Evolutionary conservation across 2,113 vertebrate species (phyloP), one percentile per base, ranked within the genome.

Genomic region (Pangasianodon gigas): DNA sequence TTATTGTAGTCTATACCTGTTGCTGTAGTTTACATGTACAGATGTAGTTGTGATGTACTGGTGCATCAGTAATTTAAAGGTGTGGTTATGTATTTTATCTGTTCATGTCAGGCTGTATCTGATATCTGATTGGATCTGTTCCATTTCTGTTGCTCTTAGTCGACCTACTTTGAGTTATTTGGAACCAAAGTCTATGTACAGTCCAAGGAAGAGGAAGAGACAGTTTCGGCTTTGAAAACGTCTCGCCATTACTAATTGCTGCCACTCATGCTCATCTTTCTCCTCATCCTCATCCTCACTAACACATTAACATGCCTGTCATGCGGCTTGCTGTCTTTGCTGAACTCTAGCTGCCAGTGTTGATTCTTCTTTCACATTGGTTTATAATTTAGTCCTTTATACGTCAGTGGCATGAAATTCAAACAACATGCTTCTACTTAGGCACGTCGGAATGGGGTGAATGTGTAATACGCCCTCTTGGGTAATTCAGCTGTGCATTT

Each of bases 251-350:
- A 91, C 56, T 90, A 60, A 90, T 79, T 84, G 56, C 75, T 77
- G 29, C 24, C 89, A 62, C 84, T 41, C 60, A 79, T 83, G 75
- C 51, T 87, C 92, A 89, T 90, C 88, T 60, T 89, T 69, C 85
- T 83, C 92, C 92, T 86, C 84, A 67, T 89, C 88, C 46, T 89
- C 88, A 89, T 89, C 89, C 74, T 81, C 84, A 94, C 94, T 95
- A 93, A 96, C 93, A 85, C 87, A 94, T 93, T 95, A 94, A 95
- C 93, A 93, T 92, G 91, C 91, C 65, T 87, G 62, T 74, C 88
- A 77, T 91, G 83, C 32, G 18, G 29, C 84, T 75, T 41, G 32
- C 69, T 67, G 74, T 86, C 71, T 79, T 11, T 14, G 29, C 79
- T 37, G 54, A 37, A 24, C 32, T 26, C 32, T 85, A 86, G 74